phyloP scores from a whole-genome alignment of 2,113 vertebrate species.

The Pleuronectes platessa region DNA sequence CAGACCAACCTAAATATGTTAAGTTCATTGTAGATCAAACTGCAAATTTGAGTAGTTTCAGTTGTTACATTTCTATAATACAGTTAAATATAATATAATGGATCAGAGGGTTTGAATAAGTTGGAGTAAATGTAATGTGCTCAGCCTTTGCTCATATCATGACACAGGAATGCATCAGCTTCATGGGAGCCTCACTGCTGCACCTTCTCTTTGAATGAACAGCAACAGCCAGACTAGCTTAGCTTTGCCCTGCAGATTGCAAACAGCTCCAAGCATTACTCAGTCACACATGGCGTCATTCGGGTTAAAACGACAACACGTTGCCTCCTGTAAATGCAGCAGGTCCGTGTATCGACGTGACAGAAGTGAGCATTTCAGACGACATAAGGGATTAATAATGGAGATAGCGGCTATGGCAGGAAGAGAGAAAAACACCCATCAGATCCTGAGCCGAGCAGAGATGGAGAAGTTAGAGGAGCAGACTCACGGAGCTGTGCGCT shows the following conservation, averaged over 20 bases:
- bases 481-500: neutral
- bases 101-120: neutral
- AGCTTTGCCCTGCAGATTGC: neutral
- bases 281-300: neutral
- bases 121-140: neutral
- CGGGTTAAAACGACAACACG: neutral
- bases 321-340: constrained; percentile 24
- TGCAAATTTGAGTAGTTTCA: too few species aligned
- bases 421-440: neutral
- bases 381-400: constrained; percentile 49
- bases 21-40: too few species aligned
- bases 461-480: neutral
- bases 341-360: neutral
- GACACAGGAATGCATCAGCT: neutral
- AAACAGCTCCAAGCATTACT: neutral
- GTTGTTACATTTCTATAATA: neutral
- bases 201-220: neutral
- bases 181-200: constrained; percentile 6
- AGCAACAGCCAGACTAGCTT: neutral
- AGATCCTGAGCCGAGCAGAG: constrained; percentile 19
- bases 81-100: neutral
- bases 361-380: constrained; percentile 41
- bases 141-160: constrained; percentile 5
- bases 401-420: constrained; percentile 21
- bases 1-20: too few species aligned